These are phyloP conservation scores for Novumbra hubbsi DNA, from an alignment of 2,797 vertebrate genomes.

Conservation along the genomic window DNA sequence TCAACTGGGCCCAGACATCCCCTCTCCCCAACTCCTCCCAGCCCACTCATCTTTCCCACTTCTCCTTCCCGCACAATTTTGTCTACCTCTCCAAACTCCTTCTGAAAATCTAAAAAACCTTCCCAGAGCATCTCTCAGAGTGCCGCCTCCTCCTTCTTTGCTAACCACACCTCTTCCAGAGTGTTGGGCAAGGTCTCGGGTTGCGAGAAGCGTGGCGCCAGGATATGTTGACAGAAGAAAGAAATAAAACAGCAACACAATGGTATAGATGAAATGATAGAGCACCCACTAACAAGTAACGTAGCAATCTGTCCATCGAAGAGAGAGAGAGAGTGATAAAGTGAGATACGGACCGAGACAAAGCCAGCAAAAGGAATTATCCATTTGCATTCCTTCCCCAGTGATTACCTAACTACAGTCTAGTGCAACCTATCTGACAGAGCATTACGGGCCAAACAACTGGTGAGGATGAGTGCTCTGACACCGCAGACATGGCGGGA, in stretches of 20 bases:
- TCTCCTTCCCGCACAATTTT: background rate
- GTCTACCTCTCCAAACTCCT: background rate
- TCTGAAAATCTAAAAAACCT: background rate
- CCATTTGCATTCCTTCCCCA: slow-evolving; percentile 8
- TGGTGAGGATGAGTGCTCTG: slow-evolving; percentile 9
- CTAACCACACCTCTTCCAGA: background rate
- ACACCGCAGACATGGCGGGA: slow-evolving; percentile 22
- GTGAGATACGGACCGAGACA: background rate
- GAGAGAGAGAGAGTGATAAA: background rate
- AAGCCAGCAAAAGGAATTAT: background rate
- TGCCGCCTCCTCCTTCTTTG: background rate
- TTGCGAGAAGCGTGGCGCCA: background rate
- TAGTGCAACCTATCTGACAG: slow-evolving; percentile 19
- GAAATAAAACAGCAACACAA: background rate
- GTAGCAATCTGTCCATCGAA: background rate
- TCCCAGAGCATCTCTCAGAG: background rate
- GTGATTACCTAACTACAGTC: slow-evolving; percentile 21
- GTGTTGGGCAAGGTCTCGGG: background rate
- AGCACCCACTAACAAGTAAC: background rate
- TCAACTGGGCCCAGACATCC: slow-evolving; percentile 30
- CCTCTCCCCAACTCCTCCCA: slow-evolving; percentile 18
- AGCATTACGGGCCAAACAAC: slow-evolving; percentile 12
- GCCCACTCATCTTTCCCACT: slow-evolving; percentile 10
- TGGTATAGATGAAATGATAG: background rate
- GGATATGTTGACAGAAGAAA: background rate